These are phyloP conservation scores for Odontamblyopus lacepedii DNA, from an alignment of 2,797 vertebrate species.

Conservation along the genomic window DNA sequence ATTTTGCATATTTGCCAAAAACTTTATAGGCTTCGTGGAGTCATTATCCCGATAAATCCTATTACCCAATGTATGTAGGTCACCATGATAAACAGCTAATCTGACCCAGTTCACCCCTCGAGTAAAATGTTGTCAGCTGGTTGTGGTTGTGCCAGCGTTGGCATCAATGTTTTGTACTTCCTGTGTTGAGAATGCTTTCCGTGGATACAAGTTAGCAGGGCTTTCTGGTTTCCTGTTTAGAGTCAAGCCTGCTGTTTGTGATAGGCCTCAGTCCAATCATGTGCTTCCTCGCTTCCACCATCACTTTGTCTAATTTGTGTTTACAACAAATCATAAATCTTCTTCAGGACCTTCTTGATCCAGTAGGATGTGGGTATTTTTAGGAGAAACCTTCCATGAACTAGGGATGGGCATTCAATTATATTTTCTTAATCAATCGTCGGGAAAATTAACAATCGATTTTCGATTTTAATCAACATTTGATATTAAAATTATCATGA, in stretches of 20 bases:
- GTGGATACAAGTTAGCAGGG: slow-evolving; percentile 69
- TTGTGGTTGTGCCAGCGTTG: slow-evolving; percentile 29
- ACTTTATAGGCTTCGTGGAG: too few relatives aligned
- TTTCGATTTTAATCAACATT: too few relatives aligned
- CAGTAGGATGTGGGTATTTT: neutral
- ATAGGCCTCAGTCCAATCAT: slow-evolving; percentile 63
- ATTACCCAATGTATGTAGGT: too few relatives aligned
- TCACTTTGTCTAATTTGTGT: slow-evolving; percentile 24
- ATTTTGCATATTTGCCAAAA: too few relatives aligned
- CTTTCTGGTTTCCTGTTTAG: slow-evolving; percentile 80
- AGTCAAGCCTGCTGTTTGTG: slow-evolving; percentile 42
- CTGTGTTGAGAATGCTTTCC: slow-evolving; percentile 75
- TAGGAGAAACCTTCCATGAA: neutral
- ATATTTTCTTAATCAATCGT: too few relatives aligned
- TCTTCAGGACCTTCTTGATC: neutral
- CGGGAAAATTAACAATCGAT: too few relatives aligned
- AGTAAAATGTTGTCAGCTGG: slow-evolving; percentile 11
- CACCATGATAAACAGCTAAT: neutral
- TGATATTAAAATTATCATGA: too few relatives aligned
- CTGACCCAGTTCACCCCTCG: slow-evolving; percentile 16
- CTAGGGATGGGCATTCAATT: too few relatives aligned
- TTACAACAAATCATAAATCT: slow-evolving; percentile 8
- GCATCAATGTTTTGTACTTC: slow-evolving; percentile 62
- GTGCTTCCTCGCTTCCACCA: slow-evolving; percentile 51
- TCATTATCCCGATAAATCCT: neutral